Conservation (phyloP, 2,888 invertebrate genomes). For the Meteorus cinctellus region DNA sequence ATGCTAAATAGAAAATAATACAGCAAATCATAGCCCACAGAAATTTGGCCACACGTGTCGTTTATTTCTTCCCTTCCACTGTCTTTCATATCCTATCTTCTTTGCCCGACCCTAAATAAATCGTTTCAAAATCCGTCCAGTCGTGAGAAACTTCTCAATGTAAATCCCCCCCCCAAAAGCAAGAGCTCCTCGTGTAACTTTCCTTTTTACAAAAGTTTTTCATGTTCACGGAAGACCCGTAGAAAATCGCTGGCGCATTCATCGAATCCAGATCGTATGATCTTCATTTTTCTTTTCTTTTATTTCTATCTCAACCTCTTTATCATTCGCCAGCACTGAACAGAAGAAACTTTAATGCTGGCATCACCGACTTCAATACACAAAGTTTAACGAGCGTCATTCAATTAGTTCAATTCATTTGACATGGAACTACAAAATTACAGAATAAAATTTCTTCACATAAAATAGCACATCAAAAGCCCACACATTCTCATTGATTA, state of each 20-base stretch:
- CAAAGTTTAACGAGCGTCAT: neutral
- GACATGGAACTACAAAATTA: neutral
- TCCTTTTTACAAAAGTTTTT: constrained; percentile 32
- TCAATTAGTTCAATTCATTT: constrained; percentile 3
- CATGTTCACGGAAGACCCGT: constrained; percentile 36
- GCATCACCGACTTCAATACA: neutral
- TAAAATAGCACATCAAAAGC: neutral
- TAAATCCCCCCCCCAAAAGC: constrained; percentile 35
- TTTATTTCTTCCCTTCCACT: constrained; percentile 5
- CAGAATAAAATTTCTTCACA: neutral
- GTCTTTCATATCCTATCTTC: neutral
- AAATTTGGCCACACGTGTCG: constrained; percentile 9
- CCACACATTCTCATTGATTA: neutral
- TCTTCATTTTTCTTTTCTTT: constrained; percentile 15
- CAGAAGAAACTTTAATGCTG: neutral
- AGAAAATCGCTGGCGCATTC: constrained; percentile 37
- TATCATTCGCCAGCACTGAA: neutral
- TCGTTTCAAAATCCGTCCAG: constrained; percentile 26
- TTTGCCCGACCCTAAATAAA: constrained; percentile 28
- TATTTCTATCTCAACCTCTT: neutral
- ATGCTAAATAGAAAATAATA: neutral
- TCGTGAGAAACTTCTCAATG: constrained; percentile 33
- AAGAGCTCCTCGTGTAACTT: constrained; percentile 34
- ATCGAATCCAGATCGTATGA: constrained; percentile 9
- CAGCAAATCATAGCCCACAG: neutral